Percentiles rank a stretch among this genome's conserved stretches.
These are phyloP conservation scores for Drosophila kuntzei DNA, from an alignment of 2,888 invertebrate genomes.

Conservation along the genomic window DNA sequence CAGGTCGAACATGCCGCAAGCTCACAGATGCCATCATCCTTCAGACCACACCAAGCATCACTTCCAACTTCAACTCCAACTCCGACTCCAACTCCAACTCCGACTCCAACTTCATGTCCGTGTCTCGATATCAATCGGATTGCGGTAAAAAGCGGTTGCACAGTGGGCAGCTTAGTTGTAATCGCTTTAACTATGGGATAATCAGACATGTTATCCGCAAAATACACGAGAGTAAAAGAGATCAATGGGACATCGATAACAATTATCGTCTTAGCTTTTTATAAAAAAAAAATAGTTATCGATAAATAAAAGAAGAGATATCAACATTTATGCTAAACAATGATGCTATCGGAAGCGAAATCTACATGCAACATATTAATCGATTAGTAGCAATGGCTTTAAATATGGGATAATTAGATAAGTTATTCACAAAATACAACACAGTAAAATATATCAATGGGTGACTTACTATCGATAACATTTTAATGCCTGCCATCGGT, in stretches of 20 bases:
- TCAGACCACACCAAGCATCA: constrained; percentile 15
- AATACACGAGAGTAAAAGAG: neutral
- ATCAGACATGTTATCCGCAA: constrained; percentile 11
- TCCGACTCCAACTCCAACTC: neutral
- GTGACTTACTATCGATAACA: neutral
- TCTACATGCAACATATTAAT: neutral
- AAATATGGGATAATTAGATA: constrained; percentile 6
- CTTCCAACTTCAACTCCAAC: no score
- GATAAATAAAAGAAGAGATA: no score
- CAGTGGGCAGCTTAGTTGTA: constrained; percentile 24
- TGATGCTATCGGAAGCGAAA: neutral
- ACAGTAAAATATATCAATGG: neutral
- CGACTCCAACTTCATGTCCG: constrained; percentile 1
- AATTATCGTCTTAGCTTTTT: neutral
- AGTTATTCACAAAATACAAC: neutral
- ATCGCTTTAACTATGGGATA: constrained; percentile 1
- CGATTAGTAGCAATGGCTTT: neutral
- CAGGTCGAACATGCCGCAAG: constrained; percentile 67
- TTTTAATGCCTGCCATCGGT: no score
- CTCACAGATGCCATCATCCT: constrained; percentile 29
- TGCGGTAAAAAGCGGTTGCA: constrained; percentile 18
- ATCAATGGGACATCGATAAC: neutral
- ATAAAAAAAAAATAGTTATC: neutral
- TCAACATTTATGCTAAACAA: no score
- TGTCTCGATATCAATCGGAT: constrained; percentile 63